Percentiles rank a stretch among this genome's conserved stretches.
These are phyloP conservation scores for Arenaria interpres DNA, from an alignment of 2,113 vertebrate genomes.

Conservation along the genomic window DNA sequence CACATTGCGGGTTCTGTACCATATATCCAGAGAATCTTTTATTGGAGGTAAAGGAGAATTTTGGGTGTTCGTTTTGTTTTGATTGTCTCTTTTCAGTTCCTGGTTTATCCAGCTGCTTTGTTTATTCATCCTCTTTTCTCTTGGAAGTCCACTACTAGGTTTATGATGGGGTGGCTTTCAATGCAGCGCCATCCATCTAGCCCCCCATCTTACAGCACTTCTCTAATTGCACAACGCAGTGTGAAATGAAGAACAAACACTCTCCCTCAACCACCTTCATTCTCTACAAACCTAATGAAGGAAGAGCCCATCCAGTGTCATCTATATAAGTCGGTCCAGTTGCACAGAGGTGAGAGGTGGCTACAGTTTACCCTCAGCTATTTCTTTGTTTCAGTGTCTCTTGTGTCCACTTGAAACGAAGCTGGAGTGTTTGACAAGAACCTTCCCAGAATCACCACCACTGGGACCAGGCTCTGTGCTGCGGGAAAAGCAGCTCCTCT, in stretches of 20 bases:
- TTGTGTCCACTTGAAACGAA: not conserved
- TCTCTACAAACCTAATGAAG: not conserved
- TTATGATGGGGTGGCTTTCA: not conserved
- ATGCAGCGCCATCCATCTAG: not conserved
- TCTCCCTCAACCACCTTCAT: not conserved
- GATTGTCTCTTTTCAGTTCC: not conserved
- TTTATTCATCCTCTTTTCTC: not conserved
- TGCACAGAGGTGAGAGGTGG: not conserved
- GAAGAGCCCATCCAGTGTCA: not conserved
- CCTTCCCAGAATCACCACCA: not conserved
- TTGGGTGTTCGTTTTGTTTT: not conserved
- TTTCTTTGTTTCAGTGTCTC: not conserved
- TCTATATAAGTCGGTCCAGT: fast-evolving
- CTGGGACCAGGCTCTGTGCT: not conserved
- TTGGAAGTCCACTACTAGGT: not conserved
- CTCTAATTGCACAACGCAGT: not conserved
- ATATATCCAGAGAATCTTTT: not conserved
- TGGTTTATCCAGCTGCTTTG: not conserved
- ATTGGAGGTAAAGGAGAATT: not conserved
- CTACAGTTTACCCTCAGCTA: not conserved
- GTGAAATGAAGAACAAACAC: not conserved
- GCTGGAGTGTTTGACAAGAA: not conserved
- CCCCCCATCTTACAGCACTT: not conserved
- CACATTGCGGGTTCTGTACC: not conserved
- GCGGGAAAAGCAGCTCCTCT: not conserved